Evolutionary conservation across 2,113 vertebrate species (phyloP).

Genomic region (Lagopus muta): DNA sequence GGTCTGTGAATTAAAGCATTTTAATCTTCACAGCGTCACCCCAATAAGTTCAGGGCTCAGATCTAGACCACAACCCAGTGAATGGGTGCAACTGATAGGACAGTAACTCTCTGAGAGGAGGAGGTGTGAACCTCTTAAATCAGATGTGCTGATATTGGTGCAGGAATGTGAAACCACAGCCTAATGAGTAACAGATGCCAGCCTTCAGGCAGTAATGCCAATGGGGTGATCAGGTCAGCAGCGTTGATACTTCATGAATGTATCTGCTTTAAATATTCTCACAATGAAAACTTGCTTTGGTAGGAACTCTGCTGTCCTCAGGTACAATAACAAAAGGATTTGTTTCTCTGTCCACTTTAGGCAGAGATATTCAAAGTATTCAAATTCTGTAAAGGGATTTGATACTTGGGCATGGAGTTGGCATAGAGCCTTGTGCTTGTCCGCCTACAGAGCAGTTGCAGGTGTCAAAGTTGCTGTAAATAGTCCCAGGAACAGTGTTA

Average conservation of each 20-base stretch:
- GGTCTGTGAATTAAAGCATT: constrained; percentile 3
- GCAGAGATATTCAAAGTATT: neutral
- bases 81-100: neutral
- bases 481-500: neutral
- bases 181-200: constrained; percentile 5
- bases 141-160: neutral
- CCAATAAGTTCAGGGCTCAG: neutral
- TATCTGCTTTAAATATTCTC: neutral
- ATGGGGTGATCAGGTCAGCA: neutral
- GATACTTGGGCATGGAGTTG: neutral
- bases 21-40: neutral
- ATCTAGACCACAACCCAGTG: neutral
- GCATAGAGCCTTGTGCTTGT: neutral
- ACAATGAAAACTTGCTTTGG: neutral
- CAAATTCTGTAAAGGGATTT: neutral
- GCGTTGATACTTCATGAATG: neutral
- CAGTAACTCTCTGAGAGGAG: neutral
- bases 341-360: neutral
- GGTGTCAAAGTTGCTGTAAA: constrained; percentile 6
- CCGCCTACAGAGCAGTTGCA: constrained; percentile 39
- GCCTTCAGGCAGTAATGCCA: neutral
- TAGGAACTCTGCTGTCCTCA: neutral
- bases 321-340: neutral
- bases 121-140: constrained; percentile 40
- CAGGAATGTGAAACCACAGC: constrained; percentile 30